Base-by-base conservation (phyloP, 2,888 invertebrate species). In the Dicyrtoma fusca region DNA sequence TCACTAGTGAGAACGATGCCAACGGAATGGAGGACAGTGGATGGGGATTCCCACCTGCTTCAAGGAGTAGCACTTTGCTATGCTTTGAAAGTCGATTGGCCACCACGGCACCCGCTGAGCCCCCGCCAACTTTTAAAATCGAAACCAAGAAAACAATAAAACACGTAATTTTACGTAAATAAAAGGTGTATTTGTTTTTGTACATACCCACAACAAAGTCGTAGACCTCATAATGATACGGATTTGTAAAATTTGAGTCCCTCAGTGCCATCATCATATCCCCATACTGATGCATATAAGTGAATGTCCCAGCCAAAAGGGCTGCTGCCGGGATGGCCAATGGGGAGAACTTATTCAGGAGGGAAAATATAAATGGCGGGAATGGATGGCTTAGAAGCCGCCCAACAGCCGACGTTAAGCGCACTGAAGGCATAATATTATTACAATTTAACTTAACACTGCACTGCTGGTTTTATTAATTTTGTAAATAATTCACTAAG, bases 11-110 rank as follows among this genome's bases (percentile, higher is more conserved):
- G 13, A 34, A 14, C 11, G n/a, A 13, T n/a, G 26, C 34, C 10
- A 51, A 17, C 11, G 68, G 42, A 14, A 34, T 13, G 1, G 26
- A 42, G 1, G 68, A 42, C 17, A 68, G 26, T 25, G 53, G 53
- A 19, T 51, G 42, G 0, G 68, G 68, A n/a, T 53, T 51, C 14
- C 53, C 53, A 5, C 68, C 68, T 10, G 68, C 66, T 25, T 64
- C 64, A 13, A 64, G 14, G 1, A 64, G 21, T 3, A 64, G 25
- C 19, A 64, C 64, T 13, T 14, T 2, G 17, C 44, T 44, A 44
- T 64, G 44, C n/a, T 25, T 64, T 21, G 64, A 44, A 4, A 64
- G 26, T 5, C 64, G 4, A 25, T 64, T 64, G 1, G 64, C 64
- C 1, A 64, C 21, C 3, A 64, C 64, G 3, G 64, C 47, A 5